Base-by-base conservation (phyloP, 2,888 invertebrate species). In the Ennomos quercinarius region DNA sequence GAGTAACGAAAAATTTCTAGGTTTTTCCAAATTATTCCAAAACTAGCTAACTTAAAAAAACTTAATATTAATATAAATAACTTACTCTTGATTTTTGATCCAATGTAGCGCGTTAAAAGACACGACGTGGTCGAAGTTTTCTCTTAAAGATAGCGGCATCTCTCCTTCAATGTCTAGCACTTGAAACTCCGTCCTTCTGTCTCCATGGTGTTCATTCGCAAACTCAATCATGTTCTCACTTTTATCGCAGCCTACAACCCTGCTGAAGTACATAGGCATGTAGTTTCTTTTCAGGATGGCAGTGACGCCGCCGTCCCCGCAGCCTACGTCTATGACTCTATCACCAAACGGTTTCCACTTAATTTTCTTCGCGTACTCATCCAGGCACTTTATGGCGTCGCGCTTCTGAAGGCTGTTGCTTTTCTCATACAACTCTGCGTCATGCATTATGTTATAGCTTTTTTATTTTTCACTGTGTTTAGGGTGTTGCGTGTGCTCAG, bases 81-180 rank as follows among this genome's bases (percentile, higher is more conserved):
- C 93, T 87, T 89, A 96, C 95, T 94, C 93, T 80, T 95, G 95
- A 75, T 96, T 93, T 68, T 94, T 94, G 37, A 97, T 94, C 97
- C 97, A 97, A 74, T 97, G 96, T 4, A 97, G 87, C 63, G 96
- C 95, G 78, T 96, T 96, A 78, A 97, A 96, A 0, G 97, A 97
- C 52, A 96, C 94, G 0, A 94, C 93, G 74, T 96, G 95, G 74
- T 95, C 93, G 73, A 95, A 97, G 35, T 83, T 76, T 51, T 85
- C 91, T 11, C 83, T 73, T 45, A 94, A 72, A 17, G 93, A 84
- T 0, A 81, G 77, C 0, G 94, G 93, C 48, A 95, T 64, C 27
- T 88, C 78, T 0, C 88, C 81, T 0, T 93, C 83, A 45, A 97
- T 95, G 72, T 97, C 95, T 57, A 95, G 76, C 34, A 83, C 76